phyloP scores from a whole-genome alignment of 2,113 vertebrate genomes.

The Stictonetta naevosa region DNA sequence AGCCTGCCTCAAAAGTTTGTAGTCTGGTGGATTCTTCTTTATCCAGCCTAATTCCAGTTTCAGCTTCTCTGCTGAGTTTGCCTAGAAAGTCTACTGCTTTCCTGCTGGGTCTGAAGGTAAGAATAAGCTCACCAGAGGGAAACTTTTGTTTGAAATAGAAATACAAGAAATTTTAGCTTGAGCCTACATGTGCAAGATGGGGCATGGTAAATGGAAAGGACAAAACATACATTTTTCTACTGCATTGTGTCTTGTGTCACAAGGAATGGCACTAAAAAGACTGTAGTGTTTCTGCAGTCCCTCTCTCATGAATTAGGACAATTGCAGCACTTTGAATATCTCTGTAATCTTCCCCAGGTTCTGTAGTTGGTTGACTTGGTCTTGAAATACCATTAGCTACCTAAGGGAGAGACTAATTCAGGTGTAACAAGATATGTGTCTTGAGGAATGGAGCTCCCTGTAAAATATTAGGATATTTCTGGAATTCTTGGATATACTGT shows the following conservation, averaged over 20 bases:
- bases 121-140: neutral
- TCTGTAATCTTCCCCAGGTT: neutral
- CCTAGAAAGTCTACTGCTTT: neutral
- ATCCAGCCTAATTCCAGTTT: neutral
- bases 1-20: neutral
- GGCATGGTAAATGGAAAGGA: neutral
- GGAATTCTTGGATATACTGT: neutral
- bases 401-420: neutral
- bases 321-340: neutral
- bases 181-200: neutral
- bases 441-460: neutral
- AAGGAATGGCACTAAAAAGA: neutral
- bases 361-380: neutral
- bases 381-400: neutral
- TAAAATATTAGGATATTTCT: neutral
- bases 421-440: neutral
- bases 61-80: neutral
- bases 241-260: neutral
- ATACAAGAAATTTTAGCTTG: neutral
- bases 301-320: neutral
- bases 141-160: neutral
- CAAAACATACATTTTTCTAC: accelerated
- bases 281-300: neutral
- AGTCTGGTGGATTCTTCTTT: neutral
- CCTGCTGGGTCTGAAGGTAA: neutral